These are phyloP conservation scores for Astur gentilis DNA, from an alignment of 2,113 vertebrate species.

Conservation along the genomic window DNA sequence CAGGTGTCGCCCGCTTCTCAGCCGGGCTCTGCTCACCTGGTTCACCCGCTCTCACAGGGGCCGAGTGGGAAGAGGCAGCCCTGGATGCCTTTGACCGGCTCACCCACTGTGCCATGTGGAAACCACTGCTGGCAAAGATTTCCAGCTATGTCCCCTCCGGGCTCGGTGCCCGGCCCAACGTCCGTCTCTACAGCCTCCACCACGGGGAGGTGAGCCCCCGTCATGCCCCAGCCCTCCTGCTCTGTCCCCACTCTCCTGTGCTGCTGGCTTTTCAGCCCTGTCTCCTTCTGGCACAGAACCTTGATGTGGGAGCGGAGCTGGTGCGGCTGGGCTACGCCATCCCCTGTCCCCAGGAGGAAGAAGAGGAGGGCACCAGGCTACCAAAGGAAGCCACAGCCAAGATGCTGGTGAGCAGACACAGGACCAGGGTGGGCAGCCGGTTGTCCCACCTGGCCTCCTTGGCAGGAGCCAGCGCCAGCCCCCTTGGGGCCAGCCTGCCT, in stretches of 20 bases:
- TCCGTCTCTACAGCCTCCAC: constrained; percentile 76
- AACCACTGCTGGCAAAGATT: constrained; percentile 83
- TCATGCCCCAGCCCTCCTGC: fast-evolving
- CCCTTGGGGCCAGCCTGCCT: too few relatives aligned
- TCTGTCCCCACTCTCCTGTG: too few relatives aligned
- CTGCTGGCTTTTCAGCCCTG: not conserved
- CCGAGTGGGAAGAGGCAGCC: constrained; percentile 78
- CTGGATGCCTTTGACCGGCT: constrained; percentile 83
- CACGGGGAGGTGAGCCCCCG: constrained; percentile 62
- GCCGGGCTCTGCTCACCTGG: fast-evolving
- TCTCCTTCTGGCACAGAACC: too few relatives aligned
- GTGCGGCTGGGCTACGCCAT: too few relatives aligned
- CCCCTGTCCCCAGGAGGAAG: too few relatives aligned
- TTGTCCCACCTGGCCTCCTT: too few relatives aligned
- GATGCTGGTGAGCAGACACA: too few relatives aligned
- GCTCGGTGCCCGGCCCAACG: constrained; percentile 75
- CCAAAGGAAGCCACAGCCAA: too few relatives aligned
- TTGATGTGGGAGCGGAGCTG: too few relatives aligned
- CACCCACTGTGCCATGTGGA: constrained; percentile 82
- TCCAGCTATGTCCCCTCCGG: constrained; percentile 83
- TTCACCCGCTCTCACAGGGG: constrained; percentile 45
- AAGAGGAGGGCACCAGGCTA: too few relatives aligned
- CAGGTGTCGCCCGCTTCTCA: fast-evolving
- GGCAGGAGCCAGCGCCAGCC: too few relatives aligned
- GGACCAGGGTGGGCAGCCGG: too few relatives aligned